A percentile compares a stretch with the other conserved stretches of the same genome.
phyloP scores from a whole-genome alignment of 2,888 invertebrate species.

The Tinea trinotella region DNA sequence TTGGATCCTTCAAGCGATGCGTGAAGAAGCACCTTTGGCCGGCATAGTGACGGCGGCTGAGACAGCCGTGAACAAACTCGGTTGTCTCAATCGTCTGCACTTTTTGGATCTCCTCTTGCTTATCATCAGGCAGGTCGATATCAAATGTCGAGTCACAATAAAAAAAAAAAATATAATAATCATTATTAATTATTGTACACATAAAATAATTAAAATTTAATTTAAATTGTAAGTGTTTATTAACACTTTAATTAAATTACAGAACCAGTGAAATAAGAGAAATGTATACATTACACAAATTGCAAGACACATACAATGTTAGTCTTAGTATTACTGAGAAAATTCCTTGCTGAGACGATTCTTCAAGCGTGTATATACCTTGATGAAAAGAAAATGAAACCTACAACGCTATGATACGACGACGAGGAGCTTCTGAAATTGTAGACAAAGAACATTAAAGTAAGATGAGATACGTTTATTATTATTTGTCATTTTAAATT shows the following conservation, averaged over 20 bases:
- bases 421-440: not conserved
- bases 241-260: not conserved
- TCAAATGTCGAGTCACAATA: too few species aligned
- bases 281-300: not conserved
- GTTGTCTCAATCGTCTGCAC: too few species aligned
- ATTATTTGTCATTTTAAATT: conserved; percentile 11
- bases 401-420: conserved; percentile 21
- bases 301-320: conserved; percentile 9
- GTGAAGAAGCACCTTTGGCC: too few species aligned
- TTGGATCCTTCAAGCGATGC: too few species aligned
- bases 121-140: too few species aligned
- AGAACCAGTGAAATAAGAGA: not conserved
- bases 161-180: too few species aligned
- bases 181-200: too few species aligned
- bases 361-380: conserved; percentile 44
- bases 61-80: too few species aligned
- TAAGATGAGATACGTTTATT: conserved; percentile 14
- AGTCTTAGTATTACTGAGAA: not conserved
- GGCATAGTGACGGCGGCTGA: too few species aligned
- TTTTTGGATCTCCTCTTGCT: too few species aligned
- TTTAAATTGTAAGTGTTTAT: too few species aligned
- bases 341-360: conserved; percentile 24
- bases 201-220: too few species aligned
- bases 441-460: not conserved
- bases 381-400: conserved; percentile 61